Percentiles rank a stretch among this genome's conserved stretches.
phyloP scores from a whole-genome alignment of 2,888 invertebrate genomes.

The Acleris sparsana region DNA sequence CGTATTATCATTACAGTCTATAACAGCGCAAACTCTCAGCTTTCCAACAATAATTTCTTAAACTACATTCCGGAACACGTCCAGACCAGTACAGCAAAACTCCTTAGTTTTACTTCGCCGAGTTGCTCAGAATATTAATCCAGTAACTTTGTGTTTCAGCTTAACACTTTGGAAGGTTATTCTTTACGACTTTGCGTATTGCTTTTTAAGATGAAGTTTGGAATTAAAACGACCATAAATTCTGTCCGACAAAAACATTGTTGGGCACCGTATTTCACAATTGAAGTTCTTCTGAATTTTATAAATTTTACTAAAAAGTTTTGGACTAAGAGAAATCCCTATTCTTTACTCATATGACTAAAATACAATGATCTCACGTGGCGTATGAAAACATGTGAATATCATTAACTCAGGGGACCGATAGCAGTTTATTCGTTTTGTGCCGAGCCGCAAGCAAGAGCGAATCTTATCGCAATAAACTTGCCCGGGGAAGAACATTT shows the following conservation, averaged over 20 bases:
- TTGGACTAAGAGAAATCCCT: too few species aligned
- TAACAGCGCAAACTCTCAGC: background rate
- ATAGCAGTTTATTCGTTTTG: slow-evolving; percentile 29
- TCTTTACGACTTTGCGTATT: slow-evolving; percentile 30
- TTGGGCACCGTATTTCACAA: too few species aligned
- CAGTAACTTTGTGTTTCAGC: slow-evolving; percentile 29
- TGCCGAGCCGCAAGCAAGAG: slow-evolving; percentile 9
- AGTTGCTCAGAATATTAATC: slow-evolving; percentile 33
- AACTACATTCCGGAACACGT: slow-evolving; percentile 22
- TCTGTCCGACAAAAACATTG: too few species aligned
- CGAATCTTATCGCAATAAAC: slow-evolving; percentile 33
- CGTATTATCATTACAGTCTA: background rate
- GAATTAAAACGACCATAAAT: slow-evolving; percentile 7
- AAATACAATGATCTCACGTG: slow-evolving; percentile 17
- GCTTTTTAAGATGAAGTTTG: slow-evolving; percentile 19
- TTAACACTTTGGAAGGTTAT: slow-evolving; percentile 18
- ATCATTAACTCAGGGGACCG: slow-evolving; percentile 32
- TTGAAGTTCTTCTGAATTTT: too few species aligned
- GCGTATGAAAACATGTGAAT: slow-evolving; percentile 33
- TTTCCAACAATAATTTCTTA: background rate
- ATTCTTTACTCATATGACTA: too few species aligned
- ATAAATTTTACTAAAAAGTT: too few species aligned
- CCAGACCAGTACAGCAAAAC: slow-evolving; percentile 14
- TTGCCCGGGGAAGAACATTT: slow-evolving; percentile 16
- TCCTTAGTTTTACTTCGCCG: slow-evolving; percentile 9